Conservation (phyloP, 2,113 vertebrate species). For the Dinomys branickii region DNA sequence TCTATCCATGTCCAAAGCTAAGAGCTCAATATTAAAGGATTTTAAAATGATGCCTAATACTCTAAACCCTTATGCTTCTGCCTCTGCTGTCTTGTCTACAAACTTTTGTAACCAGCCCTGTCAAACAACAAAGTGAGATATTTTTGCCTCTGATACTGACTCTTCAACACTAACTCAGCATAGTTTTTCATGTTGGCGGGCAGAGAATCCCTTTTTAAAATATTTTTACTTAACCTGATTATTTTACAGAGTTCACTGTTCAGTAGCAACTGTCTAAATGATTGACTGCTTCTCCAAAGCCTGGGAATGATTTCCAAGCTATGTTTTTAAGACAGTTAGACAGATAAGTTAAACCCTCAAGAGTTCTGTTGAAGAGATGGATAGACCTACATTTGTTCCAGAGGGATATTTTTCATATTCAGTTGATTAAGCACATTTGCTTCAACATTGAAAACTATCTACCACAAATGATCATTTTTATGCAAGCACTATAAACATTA, state of each 20-base stretch:
- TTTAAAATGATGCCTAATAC: constrained; percentile 56
- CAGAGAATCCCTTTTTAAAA: not conserved
- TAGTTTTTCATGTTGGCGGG: constrained; percentile 54
- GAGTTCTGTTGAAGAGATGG: constrained; percentile 44
- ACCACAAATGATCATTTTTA: constrained; percentile 80
- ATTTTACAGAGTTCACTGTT: constrained; percentile 57
- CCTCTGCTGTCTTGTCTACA: constrained; percentile 39
- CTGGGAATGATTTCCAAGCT: constrained; percentile 27
- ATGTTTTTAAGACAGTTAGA: constrained; percentile 47
- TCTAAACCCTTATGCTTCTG: constrained; percentile 44
- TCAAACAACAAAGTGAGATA: not conserved
- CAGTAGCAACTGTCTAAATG: constrained; percentile 39
- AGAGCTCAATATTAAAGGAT: constrained; percentile 58
- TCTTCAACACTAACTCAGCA: not conserved
- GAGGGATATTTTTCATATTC: constrained; percentile 59
- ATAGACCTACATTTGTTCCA: constrained; percentile 56
- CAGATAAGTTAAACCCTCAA: constrained; percentile 69
- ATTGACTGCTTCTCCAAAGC: constrained; percentile 63
- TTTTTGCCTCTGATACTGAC: constrained; percentile 14
- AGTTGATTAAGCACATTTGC: constrained; percentile 62
- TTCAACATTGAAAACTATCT: constrained; percentile 60
- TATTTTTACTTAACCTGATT: constrained; percentile 61
- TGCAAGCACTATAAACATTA: constrained; percentile 75
- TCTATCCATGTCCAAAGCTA: not conserved
- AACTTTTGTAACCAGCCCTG: not conserved